A percentile compares a stretch with the other conserved stretches of the same genome.
Conservation (phyloP, 2,113 vertebrate species). For the Actenoides lindsayi region DNA sequence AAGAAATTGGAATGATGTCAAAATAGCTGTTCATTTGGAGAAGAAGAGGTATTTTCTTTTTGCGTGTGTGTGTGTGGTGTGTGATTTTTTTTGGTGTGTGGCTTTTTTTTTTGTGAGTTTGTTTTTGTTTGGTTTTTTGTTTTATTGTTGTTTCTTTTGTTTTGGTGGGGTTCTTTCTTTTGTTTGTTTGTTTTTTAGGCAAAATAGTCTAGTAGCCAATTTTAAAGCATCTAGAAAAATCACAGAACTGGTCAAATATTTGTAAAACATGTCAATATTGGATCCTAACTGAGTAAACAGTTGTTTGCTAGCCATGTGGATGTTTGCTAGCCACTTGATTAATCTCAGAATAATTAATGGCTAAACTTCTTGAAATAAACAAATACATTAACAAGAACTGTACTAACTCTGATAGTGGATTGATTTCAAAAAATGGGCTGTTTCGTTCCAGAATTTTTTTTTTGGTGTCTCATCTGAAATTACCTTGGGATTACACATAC, state of each 20-base stretch:
- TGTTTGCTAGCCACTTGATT: neutral
- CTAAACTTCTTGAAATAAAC: conserved; percentile 23
- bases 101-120: too few relatives aligned
- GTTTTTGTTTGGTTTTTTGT: too few relatives aligned
- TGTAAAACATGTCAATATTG: conserved; percentile 5
- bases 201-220: neutral
- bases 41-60: neutral
- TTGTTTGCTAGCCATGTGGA: neutral
- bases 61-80: too few relatives aligned
- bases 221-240: conserved; percentile 10
- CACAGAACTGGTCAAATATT: neutral
- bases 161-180: neutral
- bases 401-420: neutral
- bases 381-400: neutral
- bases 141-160: too few relatives aligned
- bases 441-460: neutral
- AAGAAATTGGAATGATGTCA: neutral
- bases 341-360: conserved; percentile 19
- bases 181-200: neutral
- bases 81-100: neutral
- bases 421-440: neutral
- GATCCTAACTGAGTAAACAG: neutral
- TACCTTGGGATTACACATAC: neutral
- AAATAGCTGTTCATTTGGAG: neutral
- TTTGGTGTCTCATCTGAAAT: neutral